Base-by-base conservation (phyloP, 2,888 invertebrate genomes). In the Boloria euphrosyne region DNA sequence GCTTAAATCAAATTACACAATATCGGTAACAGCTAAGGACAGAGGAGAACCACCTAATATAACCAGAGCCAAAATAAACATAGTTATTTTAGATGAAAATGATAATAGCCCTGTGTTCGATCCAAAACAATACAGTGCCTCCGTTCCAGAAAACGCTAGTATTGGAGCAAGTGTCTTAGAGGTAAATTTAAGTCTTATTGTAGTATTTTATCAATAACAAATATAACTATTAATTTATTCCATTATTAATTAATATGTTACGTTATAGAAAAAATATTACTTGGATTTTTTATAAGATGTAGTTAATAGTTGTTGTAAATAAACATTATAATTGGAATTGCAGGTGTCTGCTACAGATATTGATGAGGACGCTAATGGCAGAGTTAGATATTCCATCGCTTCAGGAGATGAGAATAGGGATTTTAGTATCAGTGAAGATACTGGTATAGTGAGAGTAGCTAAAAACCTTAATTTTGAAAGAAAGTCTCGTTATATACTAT, bases 391-490 rank as follows among this genome's bases (percentile, higher is more conserved):
- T 90, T 96, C 97, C 49, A 98, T 98, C 74, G 95, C 95, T 43
- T 94, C 95, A 31, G 98, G 98, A 5, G 98, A 98, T 87, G 95
- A 96, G 67, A 98, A 97, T 85, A 94, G 97, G 70, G 98, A 98
- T 86, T 97, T 98, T 81, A 96, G 95, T 81, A 97, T 98, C 71
- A 96, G 97, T 71, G 98, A 98, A 89, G 97, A 98, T 82, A 96
- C 96, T 7, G 98, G 98, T 0, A 94, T 97, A 50, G 95, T 99
- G 16, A 93, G 98, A 69, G 97, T 98, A 5, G 97, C 97, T 43
- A 98, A 98, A 89, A 97, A 97, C 83, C 93, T 99, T 27, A 98
- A 99, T 88, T 98, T 96, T 85, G 98, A 99, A 90, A 93, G 98
- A 46, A 96, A 97, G 81, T 94, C 96, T 52, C 95, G 96, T 31